Evolutionary conservation across 2,797 vertebrate species (phyloP).

Genomic region (Cyprinodon diabolis): DNA sequence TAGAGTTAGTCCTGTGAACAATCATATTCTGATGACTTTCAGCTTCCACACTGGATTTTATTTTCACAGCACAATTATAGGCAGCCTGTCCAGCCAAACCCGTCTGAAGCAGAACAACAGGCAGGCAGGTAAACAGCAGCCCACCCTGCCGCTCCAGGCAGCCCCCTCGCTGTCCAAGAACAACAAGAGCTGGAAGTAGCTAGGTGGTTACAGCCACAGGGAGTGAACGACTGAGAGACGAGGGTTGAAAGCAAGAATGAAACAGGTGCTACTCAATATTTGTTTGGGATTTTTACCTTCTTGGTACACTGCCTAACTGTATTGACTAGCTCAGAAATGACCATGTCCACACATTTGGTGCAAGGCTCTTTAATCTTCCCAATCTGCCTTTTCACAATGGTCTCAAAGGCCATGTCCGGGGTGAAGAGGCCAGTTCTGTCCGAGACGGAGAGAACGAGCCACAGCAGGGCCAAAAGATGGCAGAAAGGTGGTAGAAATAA

Average conservation of each 20-base stretch:
- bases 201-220: conserved; percentile 47
- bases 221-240: conserved; percentile 51
- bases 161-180: conserved; percentile 48
- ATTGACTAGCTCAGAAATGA: conserved; percentile 99
- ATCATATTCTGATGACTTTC: conserved; percentile 59
- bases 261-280: conserved; percentile 45
- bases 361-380: conserved; percentile 99
- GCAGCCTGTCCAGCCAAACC: conserved; percentile 64
- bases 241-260: conserved; percentile 40
- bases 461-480: conserved; percentile 45
- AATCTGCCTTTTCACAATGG: conserved; percentile 99
- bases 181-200: conserved; percentile 56
- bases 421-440: conserved; percentile 99
- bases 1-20: conserved; percentile 16
- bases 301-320: conserved; percentile 99
- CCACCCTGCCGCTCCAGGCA: conserved; percentile 53
- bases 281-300: conserved; percentile 89
- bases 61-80: conserved; percentile 52
- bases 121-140: conserved; percentile 49
- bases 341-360: conserved; percentile 99
- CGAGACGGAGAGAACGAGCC: conserved; percentile 73
- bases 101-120: conserved; percentile 51
- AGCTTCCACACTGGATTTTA: conserved; percentile 64
- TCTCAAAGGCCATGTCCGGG: conserved; percentile 99
- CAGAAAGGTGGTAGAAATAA: conserved; percentile 43